Base-by-base conservation (phyloP, 2,113 vertebrate genomes). In the Protobothrops flavoviridis region DNA sequence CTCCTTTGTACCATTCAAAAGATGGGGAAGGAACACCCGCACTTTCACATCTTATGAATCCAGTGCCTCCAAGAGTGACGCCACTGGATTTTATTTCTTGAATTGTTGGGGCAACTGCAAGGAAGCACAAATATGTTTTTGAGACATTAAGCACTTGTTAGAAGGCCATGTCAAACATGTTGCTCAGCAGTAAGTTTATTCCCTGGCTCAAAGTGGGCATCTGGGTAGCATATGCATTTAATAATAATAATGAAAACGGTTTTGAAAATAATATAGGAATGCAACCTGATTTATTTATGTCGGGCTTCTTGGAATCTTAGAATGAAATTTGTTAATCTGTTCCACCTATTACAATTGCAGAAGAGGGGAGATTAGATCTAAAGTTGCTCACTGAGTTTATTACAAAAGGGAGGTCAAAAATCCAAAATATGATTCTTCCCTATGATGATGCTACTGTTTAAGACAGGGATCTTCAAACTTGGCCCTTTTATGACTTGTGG, bases 1-100 rank as follows among this genome's bases (percentile, higher is more conserved):
- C 99, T 93, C 99, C 99, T 98, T 97, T 99, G 98, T 98, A 99
- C 99, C 99, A 99, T 97, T 99, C 99, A 74, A 99, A 99, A 64
- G 96, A 89, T 1, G 99, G 99, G 94, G 98, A 95, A 56, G 99
- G 99, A 90, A 99, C 98, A 92, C 99, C 99, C 87, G 99, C 98
- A 89, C 98, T 99, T 97, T 99, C 99, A 0, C 99, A 99, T 93
- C 99, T 97, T 93, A 99, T 98, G 97, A 99, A 95, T 91, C 98
- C 99, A 7, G 98, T 98, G 96, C 98, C 98, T 94, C 99, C 99
- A 17, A 99, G 98, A 93, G 98, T 94, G 91, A 99, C 98, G 21
- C 98, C 98, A 50, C 98, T 97, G 93, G 98, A 98, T 97, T 99
- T 99, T 97, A 99, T 99, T 98, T 99, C 99, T 96, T 99, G 99